phyloP scores from a whole-genome alignment of 1,140 invertebrate species.

The Neodiprion fabricii region DNA sequence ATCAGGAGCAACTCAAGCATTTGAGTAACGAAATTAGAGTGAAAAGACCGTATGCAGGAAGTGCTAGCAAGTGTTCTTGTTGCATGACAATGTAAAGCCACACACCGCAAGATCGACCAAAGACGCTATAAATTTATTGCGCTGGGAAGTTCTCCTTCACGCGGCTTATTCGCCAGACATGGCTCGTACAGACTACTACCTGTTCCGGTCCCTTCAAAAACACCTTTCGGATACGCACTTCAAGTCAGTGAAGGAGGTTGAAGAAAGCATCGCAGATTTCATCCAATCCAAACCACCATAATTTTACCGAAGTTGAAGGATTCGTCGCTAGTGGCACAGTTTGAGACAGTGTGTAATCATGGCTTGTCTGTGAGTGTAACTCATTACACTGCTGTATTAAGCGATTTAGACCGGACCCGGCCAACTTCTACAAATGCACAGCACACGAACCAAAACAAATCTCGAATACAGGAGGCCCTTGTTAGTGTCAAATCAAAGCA shows the following conservation, averaged over 20 bases:
- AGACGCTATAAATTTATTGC: not conserved
- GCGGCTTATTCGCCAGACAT: not conserved
- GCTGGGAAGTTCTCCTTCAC: slow-evolving; percentile 3
- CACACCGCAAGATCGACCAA: not conserved
- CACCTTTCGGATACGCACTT: not conserved
- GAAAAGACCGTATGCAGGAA: not conserved
- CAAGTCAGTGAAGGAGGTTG: not conserved
- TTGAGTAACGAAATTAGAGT: not conserved
- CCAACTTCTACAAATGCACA: too few species aligned
- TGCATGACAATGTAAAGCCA: slow-evolving; percentile 3
- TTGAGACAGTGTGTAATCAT: too few species aligned
- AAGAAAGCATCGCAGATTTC: slow-evolving; percentile 9
- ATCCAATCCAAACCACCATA: slow-evolving; percentile 1
- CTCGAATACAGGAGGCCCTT: too few species aligned
- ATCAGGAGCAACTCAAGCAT: slow-evolving; percentile 1
- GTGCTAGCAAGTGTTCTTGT: not conserved
- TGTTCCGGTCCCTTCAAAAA: too few species aligned
- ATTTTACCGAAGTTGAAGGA: slow-evolving; percentile 1
- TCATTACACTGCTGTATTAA: too few species aligned
- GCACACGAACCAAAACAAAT: too few species aligned
- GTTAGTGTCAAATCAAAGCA: too few species aligned
- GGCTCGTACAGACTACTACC: not conserved
- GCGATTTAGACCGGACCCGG: too few species aligned
- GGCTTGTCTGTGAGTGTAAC: too few species aligned
- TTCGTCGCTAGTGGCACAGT: too few species aligned